phyloP scores from a whole-genome alignment of 2,797 vertebrate genomes.

The Spinibarbus caldwelli region DNA sequence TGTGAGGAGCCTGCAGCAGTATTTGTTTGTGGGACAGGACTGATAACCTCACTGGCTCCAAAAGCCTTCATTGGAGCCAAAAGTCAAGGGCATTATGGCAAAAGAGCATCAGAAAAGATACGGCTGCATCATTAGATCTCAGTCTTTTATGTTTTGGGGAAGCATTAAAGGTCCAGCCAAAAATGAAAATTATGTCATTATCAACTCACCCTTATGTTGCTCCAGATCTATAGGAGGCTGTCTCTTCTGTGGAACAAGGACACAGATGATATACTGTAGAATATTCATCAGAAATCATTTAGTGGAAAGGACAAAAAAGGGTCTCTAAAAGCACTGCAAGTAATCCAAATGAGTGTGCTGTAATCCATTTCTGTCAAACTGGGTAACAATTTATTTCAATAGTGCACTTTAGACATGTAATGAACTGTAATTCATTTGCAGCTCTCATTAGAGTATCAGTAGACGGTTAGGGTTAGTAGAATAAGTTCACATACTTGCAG shows the following conservation, averaged over 20 bases:
- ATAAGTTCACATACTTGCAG: not conserved
- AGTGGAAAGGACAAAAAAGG: not conserved
- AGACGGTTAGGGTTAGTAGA: not conserved
- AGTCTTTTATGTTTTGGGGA: not conserved
- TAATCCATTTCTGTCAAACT: not conserved
- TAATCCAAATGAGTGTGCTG: not conserved
- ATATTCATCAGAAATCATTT: not conserved
- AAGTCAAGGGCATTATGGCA: slow-evolving; percentile 52
- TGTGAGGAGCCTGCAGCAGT: slow-evolving; percentile 66
- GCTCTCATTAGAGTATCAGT: not conserved
- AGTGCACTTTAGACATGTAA: not conserved
- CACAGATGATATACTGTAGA: not conserved
- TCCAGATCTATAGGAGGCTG: not conserved
- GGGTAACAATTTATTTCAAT: not conserved
- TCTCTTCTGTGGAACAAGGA: not conserved
- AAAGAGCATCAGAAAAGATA: slow-evolving; percentile 14
- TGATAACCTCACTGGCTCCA: slow-evolving; percentile 52
- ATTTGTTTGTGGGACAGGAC: slow-evolving; percentile 45
- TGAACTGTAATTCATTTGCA: not conserved
- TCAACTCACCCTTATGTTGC: no score
- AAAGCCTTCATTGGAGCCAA: slow-evolving; percentile 52
- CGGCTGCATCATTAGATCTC: not conserved
- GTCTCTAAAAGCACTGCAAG: not conserved
- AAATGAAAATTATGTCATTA: not conserved
- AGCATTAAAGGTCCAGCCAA: not conserved